phyloP scores from a whole-genome alignment of 2,888 invertebrate species.

The Agrotis puta region DNA sequence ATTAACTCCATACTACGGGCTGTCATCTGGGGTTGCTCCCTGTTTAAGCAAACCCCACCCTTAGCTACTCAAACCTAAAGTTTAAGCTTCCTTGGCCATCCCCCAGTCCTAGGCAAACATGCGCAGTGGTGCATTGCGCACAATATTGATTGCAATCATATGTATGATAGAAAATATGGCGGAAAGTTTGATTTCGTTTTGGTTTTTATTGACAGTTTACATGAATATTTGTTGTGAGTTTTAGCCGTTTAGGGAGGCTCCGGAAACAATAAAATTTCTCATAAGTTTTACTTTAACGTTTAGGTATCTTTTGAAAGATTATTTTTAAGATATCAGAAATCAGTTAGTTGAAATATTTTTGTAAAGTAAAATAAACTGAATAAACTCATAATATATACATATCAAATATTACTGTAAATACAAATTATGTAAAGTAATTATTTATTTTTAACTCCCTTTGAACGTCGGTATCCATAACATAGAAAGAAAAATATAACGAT shows the following conservation, averaged over 20 bases:
- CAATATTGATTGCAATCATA: conserved; percentile 88
- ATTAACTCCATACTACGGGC: conserved; percentile 74
- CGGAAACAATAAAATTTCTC: not conserved
- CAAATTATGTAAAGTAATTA: not conserved
- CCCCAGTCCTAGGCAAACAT: conserved; percentile 79
- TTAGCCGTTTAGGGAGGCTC: not conserved
- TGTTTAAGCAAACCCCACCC: conserved; percentile 38
- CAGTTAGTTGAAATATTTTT: not conserved
- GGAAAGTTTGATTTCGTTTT: conserved; percentile 80
- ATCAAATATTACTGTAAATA: conserved; percentile 3
- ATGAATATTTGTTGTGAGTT: conserved; percentile 16
- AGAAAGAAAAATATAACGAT: not conserved
- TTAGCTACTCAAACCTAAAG: conserved; percentile 51
- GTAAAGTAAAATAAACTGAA: conserved; percentile 3
- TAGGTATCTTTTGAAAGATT: not conserved
- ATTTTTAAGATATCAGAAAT: not conserved
- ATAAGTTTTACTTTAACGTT: not conserved
- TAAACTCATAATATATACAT: not conserved
- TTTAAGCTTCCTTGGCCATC: conserved; percentile 55
- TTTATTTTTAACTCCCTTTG: conserved; percentile 7
- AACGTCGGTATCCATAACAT: not conserved
- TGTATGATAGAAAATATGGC: conserved; percentile 84
- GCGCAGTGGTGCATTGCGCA: conserved; percentile 90
- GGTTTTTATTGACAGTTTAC: conserved; percentile 56
- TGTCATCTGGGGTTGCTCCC: conserved; percentile 80